Evolutionary conservation across 2,888 invertebrate species (phyloP).

Genomic region (Onthophagus sagittarius): DNA sequence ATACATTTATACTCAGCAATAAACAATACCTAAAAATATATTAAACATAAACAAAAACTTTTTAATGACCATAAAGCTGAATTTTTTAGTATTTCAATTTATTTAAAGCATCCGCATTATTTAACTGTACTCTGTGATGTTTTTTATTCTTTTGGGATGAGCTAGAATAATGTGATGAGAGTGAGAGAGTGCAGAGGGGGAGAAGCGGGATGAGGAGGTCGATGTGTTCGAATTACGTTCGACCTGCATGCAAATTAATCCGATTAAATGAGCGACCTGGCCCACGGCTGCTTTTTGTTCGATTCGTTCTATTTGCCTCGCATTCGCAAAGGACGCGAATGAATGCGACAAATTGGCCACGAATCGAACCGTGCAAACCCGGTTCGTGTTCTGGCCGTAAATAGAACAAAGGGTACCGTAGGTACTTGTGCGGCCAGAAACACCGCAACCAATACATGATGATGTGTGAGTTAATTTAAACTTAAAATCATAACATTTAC

Average conservation of each 20-base stretch:
- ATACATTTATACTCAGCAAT: background rate
- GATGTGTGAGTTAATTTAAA: background rate
- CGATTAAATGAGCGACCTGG: conserved; percentile 4
- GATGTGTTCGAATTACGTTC: background rate
- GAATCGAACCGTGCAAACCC: background rate
- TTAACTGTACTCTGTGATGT: background rate
- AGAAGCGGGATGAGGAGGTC: background rate
- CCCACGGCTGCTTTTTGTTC: conserved; percentile 1
- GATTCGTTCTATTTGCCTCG: background rate
- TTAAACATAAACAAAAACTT: background rate
- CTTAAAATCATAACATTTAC: background rate
- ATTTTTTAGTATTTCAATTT: background rate
- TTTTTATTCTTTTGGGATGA: background rate
- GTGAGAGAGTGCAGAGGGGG: too few relatives aligned
- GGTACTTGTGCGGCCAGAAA: background rate
- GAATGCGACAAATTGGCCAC: background rate
- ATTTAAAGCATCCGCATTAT: background rate
- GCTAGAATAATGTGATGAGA: too few relatives aligned
- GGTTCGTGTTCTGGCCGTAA: background rate
- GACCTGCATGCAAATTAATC: conserved; percentile 9
- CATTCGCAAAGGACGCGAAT: background rate
- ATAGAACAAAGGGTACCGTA: background rate
- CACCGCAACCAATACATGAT: background rate
- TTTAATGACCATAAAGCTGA: background rate
- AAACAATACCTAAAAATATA: background rate